Conservation (phyloP, 1,140 invertebrate genomes). For the Cotesia chilonis region DNA sequence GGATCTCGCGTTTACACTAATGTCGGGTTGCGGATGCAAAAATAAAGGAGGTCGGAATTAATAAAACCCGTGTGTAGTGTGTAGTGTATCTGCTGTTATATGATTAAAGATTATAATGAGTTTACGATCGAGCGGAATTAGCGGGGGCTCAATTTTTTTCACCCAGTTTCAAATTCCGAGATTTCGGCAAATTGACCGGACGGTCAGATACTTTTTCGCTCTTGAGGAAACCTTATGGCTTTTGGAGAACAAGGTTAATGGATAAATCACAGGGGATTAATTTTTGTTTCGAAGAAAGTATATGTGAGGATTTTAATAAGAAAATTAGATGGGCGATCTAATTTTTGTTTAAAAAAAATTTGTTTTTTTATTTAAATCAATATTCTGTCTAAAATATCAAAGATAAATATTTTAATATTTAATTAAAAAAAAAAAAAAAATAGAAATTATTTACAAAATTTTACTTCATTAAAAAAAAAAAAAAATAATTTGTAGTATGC, state of each 20-base stretch:
- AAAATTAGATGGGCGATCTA: no score
- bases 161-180: slow-evolving; percentile 23
- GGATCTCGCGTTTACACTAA: slow-evolving; percentile 60
- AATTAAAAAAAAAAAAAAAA: no score
- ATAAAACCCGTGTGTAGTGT: no score
- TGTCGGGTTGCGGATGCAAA: slow-evolving; percentile 49
- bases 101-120: slow-evolving; percentile 59
- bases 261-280: background rate
- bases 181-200: slow-evolving; percentile 20
- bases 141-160: background rate
- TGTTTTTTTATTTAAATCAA: no score
- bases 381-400: no score
- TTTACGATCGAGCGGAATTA: slow-evolving; percentile 48
- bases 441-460: no score
- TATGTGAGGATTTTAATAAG: no score
- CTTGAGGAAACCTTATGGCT: background rate
- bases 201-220: background rate
- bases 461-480: no score
- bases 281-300: background rate
- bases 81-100: background rate
- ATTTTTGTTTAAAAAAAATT: no score
- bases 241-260: background rate
- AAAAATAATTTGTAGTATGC: no score
- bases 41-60: background rate
- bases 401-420: no score